phyloP scores from a whole-genome alignment of 1,140 invertebrate genomes.

The Branchinecta lynchi region DNA sequence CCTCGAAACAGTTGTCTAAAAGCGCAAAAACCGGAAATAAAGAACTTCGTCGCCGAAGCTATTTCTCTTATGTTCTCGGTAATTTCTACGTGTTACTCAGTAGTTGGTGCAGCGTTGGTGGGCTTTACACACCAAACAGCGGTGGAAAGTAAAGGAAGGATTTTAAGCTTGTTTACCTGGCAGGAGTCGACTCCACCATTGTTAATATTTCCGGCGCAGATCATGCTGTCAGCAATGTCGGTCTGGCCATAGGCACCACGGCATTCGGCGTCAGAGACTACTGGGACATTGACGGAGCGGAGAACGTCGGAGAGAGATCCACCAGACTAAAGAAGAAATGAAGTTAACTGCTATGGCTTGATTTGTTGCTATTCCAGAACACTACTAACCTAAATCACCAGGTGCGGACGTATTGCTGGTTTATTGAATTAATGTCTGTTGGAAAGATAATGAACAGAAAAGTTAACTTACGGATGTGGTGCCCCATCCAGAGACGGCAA shows the following conservation, averaged over 20 bases:
- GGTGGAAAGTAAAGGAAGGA: no score
- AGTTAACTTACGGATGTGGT: not conserved
- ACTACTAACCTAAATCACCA: no score
- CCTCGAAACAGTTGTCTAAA: no score
- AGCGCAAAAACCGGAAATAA: no score
- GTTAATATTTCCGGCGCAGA: slow-evolving; percentile 17
- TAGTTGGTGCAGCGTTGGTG: no score
- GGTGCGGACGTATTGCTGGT: no score
- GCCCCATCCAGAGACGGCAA: slow-evolving; percentile 15
- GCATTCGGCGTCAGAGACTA: slow-evolving; percentile 27
- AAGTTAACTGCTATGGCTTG: not conserved
- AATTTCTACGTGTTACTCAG: no score
- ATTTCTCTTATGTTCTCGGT: no score
- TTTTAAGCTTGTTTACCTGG: not conserved
- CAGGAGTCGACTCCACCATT: slow-evolving; percentile 19
- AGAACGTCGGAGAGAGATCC: slow-evolving; percentile 21
- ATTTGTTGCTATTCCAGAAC: not conserved
- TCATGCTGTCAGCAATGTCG: slow-evolving; percentile 26
- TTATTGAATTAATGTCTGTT: no score
- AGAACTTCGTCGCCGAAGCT: no score
- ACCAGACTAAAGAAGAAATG: slow-evolving; percentile 13
- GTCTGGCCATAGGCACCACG: slow-evolving; percentile 25
- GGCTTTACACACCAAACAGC: no score
- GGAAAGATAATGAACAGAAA: no score
- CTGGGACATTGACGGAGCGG: slow-evolving; percentile 28